These are phyloP conservation scores for Watsonalla cultraria DNA, from an alignment of 2,888 invertebrate species.

Conservation along the genomic window DNA sequence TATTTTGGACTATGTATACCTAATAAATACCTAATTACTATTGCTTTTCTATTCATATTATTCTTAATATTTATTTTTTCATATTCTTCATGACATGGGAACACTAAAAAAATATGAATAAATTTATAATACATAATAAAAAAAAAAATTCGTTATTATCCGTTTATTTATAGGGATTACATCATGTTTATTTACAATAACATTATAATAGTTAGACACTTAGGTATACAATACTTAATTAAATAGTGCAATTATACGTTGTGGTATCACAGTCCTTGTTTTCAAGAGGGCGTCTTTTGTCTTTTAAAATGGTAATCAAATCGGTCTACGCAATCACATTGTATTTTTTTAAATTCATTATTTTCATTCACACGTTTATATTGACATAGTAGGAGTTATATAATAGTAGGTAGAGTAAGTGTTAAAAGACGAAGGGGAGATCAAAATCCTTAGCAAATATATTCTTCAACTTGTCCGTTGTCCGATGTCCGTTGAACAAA, in stretches of 20 bases:
- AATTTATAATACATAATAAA: not conserved
- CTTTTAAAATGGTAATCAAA: slow-evolving; percentile 11
- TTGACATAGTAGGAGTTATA: too few species aligned
- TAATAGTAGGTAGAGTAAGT: too few species aligned
- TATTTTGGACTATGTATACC: too few species aligned
- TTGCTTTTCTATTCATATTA: too few species aligned
- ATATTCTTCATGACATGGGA: too few species aligned
- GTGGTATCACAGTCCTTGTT: slow-evolving; percentile 67
- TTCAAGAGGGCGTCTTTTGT: slow-evolving; percentile 18
- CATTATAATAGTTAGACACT: slow-evolving; percentile 29
- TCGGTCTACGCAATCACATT: not conserved
- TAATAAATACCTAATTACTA: too few species aligned
- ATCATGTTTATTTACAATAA: slow-evolving; percentile 60
- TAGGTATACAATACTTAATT: slow-evolving; percentile 38
- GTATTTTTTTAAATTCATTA: not conserved
- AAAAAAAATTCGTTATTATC: slow-evolving; percentile 24
- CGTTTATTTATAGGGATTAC: slow-evolving; percentile 32
- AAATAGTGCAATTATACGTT: slow-evolving; percentile 48
- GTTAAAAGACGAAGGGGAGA: too few species aligned
- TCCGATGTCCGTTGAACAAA: too few species aligned
- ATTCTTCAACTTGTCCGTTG: too few species aligned
- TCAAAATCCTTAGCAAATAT: too few species aligned
- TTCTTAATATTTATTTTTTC: too few species aligned
- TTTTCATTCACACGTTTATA: not conserved
- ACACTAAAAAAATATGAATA: too few species aligned